Evolutionary conservation across 2,888 invertebrate genomes (phyloP), one percentile per base, ranked within the genome.

Genomic region (Patella caerulea): DNA sequence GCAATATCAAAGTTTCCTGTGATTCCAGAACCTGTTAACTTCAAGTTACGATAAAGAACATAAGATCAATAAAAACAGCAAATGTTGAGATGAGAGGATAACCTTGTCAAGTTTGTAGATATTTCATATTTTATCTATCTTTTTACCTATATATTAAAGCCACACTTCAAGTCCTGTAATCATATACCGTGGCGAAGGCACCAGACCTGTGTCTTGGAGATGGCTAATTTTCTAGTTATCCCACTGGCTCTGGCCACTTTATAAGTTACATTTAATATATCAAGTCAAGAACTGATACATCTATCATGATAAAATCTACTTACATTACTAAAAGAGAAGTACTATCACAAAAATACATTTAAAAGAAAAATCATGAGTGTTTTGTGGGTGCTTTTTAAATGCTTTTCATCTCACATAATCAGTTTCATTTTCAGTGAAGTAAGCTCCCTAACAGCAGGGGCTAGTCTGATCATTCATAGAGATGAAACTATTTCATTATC

Each of bases 91-190:
- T 53, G 73, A 19, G 77, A 71, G 78, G 79, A 79, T 77, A 75
- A 74, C 72, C 75, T 72, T 82, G 82, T 81, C 82, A 80, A 79
- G 80, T 74, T 78, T 76, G 70, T 75, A 74, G 74, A 80, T 82
- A 79, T 81, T 81, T 83, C 81, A 79, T 53, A 73, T 55, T 76
- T 83, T 83, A 85, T 85, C 85, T 65, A 65, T 65, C 65, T 65
- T 19, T 65, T 24, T 65, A 65, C 24, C 24, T 24, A 65, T 24
- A 65, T 19, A 65, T 65, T 65, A 65, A 24, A 24, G 65, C 14
- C 19, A 24, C 19, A 65, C 65, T 65, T 65, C 19, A 19, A 45
- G 45, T 24, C 24, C 65, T 65, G 14, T 65, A 65, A 65, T 65
- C 65, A 65, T 12, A 24, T 12, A 65, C 19, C 24, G 65, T 65